Evolutionary conservation across 2,113 vertebrate genomes (phyloP), one percentile per base, ranked within the genome.

Genomic region (Seriola quinqueradiata): DNA sequence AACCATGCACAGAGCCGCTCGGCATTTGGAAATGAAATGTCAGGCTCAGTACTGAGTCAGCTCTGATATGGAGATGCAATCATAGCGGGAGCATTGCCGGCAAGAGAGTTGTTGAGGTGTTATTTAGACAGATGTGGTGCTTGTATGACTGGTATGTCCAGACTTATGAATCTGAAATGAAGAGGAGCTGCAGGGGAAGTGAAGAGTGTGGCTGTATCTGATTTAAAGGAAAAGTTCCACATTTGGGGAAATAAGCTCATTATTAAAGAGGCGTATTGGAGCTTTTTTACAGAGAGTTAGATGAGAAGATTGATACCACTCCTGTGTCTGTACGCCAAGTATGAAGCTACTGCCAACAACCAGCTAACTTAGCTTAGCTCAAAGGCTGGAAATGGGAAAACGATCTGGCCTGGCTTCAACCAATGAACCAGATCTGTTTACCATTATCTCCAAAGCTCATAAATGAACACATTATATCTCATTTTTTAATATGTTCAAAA

Each of bases 1-100:
- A 89, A 81, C 66, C 77, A 40, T 70, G 40, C 83, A 59, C 73
- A 63, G 52, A 83, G 85, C 75, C 71, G 38, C 66, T 83, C 59
- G 12, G 63, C 50, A 1, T 81, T 84, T 89, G 73, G 79, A 92
- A 90, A 88, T 89, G 38, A 91, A 92, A 92, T 79, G 91, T 90
- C 81, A 75, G 63, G 50, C 63, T 83, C 46, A 28, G 79, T 72
- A 66, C 48, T 55, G 4, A 72, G 59, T 80, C 70, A 48, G 77
- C 14, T 34, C 48, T 32, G 77, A 70, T 79, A 57, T 75, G 63
- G 77, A 77, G 72, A 77, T 70, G 74, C 55, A 71, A 77, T 84
- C 83, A 59, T 69, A 71, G 69, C 34, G 17, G 65, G 66, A 66
- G 54, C 19, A 5, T 68, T 60, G 79, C 50, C 17, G 17, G 59